Evolutionary conservation across 2,888 invertebrate species (phyloP), one percentile per base, ranked within the genome.

Genomic region (Dioctria rufipes): DNA sequence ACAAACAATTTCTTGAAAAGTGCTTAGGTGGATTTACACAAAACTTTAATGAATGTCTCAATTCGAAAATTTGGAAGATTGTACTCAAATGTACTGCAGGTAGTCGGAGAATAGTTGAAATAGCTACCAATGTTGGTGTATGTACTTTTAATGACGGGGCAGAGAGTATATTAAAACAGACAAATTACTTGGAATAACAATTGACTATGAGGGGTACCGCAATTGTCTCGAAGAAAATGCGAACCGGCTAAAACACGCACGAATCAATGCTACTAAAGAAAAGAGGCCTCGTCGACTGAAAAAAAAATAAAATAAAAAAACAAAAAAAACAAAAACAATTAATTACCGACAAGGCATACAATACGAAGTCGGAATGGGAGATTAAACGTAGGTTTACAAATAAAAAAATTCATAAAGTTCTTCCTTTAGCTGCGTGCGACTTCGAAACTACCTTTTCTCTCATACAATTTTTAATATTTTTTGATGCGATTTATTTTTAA

Each of bases 11-110:
- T 40, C 43, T 66, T 39, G 43, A 40, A 42, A 66, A 40, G 13
- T 66, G 9, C n/a, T 39, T 67, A n/a, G 67, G 49, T 67, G 67
- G 67, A 46, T 67, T 82, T 78, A 83, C 82, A 25, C 84, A 84
- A 82, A 84, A 84, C 69, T 4, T 9, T 8, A 84, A 85, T 67
- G 67, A 67, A 46, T 4, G 78, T 43, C 63, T 78, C 46, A 78
- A 78, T 39, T 43, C 66, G 6, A 49, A 66, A 1, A 51, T 78
- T 37, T 78, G 46, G 66, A 37, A 65, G 66, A 54, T 78, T 65
- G 78, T 66, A 51, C 66, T 66, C 46, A 65, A 78, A 43, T 67
- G 67, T 49, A 67, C 13, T 67, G 42, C 67, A 42, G 58, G 67
- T 43, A 67, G 79, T 67, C 4, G 9, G n/a, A 79, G 25, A 67